Percentiles rank a stretch among this genome's conserved stretches.
These are phyloP conservation scores for Crax fasciolata DNA, from an alignment of 2,797 vertebrate genomes.

Conservation along the genomic window DNA sequence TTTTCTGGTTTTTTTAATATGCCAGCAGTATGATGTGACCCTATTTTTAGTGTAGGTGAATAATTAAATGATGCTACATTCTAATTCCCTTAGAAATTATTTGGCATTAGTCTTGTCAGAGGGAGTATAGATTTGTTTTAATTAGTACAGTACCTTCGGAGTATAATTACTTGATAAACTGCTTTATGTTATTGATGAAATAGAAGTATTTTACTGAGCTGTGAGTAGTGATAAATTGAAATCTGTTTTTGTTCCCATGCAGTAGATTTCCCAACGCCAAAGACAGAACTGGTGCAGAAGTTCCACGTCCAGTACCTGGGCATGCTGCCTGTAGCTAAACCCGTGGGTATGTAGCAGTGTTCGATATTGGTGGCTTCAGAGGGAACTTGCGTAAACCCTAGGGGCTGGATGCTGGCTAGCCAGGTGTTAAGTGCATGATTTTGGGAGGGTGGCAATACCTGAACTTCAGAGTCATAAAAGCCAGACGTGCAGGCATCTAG, in stretches of 20 bases:
- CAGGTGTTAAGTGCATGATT: background rate
- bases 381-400: background rate
- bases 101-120: background rate
- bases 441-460: background rate
- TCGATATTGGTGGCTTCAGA: background rate
- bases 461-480: background rate
- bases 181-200: background rate
- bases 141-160: background rate
- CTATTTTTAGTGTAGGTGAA: background rate
- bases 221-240: conserved; percentile 43
- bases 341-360: conserved; percentile 89
- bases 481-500: background rate
- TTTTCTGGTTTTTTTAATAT: background rate
- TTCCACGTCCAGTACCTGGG: conserved; percentile 96
- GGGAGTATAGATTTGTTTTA: background rate
- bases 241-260: conserved; percentile 70
- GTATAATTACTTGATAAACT: background rate
- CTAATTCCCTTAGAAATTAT: background rate
- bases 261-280: conserved; percentile 98
- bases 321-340: conserved; percentile 91
- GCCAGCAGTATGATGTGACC: background rate
- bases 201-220: background rate
- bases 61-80: background rate
- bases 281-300: conserved; percentile 97
- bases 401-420: background rate